Conservation (phyloP, 2,113 vertebrate genomes). For the Apistogramma diplotaenia region DNA sequence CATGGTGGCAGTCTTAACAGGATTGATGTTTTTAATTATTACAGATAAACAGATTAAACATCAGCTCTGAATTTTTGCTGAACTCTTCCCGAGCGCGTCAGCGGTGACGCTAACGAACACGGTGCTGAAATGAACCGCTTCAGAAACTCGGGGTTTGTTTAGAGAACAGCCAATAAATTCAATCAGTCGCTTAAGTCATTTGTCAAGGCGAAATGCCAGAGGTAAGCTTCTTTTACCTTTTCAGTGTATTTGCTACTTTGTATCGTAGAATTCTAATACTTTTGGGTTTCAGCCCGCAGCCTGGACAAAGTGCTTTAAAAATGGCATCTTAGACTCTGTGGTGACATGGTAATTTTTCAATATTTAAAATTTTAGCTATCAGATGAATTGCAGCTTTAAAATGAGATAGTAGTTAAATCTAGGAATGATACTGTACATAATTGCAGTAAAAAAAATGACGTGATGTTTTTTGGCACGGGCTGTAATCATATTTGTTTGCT, state of each 20-base stretch:
- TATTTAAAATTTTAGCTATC: not conserved
- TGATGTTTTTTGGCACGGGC: not conserved
- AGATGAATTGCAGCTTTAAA: not conserved
- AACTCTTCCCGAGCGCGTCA: not conserved
- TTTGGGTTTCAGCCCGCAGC: not conserved
- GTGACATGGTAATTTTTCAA: not conserved
- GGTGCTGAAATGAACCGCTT: not conserved
- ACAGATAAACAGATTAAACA: not conserved
- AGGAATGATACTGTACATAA: not conserved
- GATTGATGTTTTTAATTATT: not conserved
- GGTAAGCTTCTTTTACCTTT: not conserved
- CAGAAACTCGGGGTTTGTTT: not conserved
- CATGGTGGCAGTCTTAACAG: not conserved
- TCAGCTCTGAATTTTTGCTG: not conserved
- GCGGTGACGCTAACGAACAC: not conserved
- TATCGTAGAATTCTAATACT: not conserved
- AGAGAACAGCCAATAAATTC: not conserved
- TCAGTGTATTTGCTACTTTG: not conserved
- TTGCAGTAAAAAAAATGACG: not conserved
- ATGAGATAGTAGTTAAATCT: not conserved
- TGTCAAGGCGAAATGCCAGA: not conserved
- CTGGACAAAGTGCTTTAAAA: not conserved
- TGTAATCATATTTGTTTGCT: not conserved
- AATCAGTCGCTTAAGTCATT: not conserved
- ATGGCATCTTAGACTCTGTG: not conserved